A percentile compares a stretch with the other conserved stretches of the same genome.
These are phyloP conservation scores for Philaenus spumarius DNA, from an alignment of 1,140 invertebrate species.

Conservation along the genomic window DNA sequence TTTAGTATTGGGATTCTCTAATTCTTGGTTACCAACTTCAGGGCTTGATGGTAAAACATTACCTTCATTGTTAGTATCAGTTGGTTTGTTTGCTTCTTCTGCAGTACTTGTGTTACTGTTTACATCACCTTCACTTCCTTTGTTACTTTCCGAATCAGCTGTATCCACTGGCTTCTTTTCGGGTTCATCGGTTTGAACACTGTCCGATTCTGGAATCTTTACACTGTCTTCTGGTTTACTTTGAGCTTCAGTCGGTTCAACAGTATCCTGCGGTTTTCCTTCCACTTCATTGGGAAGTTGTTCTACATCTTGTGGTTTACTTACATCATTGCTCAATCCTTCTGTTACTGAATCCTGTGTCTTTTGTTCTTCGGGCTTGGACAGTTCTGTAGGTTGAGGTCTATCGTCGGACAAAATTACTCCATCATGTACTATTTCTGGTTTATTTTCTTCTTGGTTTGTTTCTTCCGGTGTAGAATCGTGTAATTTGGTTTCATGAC, in stretches of 20 bases:
- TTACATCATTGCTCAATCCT: too few relatives aligned
- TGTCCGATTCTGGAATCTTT: too few relatives aligned
- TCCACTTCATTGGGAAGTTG: not conserved
- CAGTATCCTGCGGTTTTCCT: slow-evolving; percentile 7
- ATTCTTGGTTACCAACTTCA: slow-evolving; percentile 18
- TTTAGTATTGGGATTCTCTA: slow-evolving; percentile 7
- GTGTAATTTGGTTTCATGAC: not conserved
- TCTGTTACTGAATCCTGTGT: not conserved
- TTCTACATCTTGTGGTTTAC: too few relatives aligned
- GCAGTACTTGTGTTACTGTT: not conserved
- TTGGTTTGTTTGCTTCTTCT: not conserved
- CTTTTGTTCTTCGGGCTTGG: not conserved
- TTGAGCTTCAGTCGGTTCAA: slow-evolving; percentile 12
- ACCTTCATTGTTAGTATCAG: not conserved
- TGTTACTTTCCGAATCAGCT: not conserved
- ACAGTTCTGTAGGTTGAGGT: slow-evolving; percentile 1
- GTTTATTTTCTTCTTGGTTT: slow-evolving; percentile 17
- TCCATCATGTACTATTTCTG: slow-evolving; percentile 12
- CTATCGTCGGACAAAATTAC: slow-evolving; percentile 9
- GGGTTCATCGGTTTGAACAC: too few relatives aligned
- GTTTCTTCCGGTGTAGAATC: slow-evolving; percentile 2
- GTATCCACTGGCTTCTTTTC: not conserved
- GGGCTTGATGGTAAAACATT: slow-evolving; percentile 1
- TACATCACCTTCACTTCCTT: not conserved
- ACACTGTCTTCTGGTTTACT: too few relatives aligned